Conservation (phyloP, 2,113 vertebrate species). For the Baryphthengus martii region DNA sequence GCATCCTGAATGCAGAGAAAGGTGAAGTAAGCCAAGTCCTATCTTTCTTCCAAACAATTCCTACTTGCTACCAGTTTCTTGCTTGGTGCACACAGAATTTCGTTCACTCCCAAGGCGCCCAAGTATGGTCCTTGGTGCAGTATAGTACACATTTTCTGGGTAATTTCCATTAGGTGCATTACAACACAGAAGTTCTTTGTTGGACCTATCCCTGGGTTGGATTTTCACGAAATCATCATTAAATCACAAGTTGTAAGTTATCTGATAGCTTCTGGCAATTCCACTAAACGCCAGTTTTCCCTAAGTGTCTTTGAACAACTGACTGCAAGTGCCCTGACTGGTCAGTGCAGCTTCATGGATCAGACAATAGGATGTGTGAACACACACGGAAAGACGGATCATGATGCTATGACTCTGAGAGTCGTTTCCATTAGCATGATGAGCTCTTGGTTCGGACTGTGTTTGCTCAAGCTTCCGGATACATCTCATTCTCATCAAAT, state of each 20-base stretch:
- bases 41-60: not conserved
- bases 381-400: not conserved
- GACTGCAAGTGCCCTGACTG: not conserved
- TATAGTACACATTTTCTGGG: not conserved
- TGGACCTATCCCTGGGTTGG: not conserved
- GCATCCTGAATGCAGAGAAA: not conserved
- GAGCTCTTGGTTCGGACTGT: not conserved
- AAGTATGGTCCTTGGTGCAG: rapidly evolving
- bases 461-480: not conserved
- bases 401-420: not conserved
- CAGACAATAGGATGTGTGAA: not conserved
- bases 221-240: not conserved
- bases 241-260: not conserved
- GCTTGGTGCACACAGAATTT: not conserved
- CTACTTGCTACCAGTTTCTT: not conserved
- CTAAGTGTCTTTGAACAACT: not conserved
- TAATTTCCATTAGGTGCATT: not conserved
- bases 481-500: not conserved
- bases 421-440: not conserved
- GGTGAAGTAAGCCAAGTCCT: not conserved
- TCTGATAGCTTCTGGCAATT: not conserved
- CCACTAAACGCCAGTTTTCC: not conserved
- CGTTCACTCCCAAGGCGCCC: not conserved
- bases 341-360: not conserved
- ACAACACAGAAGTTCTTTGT: not conserved